Evolutionary conservation across 2,888 invertebrate genomes (phyloP).

Genomic region (Oscheius sp.): DNA sequence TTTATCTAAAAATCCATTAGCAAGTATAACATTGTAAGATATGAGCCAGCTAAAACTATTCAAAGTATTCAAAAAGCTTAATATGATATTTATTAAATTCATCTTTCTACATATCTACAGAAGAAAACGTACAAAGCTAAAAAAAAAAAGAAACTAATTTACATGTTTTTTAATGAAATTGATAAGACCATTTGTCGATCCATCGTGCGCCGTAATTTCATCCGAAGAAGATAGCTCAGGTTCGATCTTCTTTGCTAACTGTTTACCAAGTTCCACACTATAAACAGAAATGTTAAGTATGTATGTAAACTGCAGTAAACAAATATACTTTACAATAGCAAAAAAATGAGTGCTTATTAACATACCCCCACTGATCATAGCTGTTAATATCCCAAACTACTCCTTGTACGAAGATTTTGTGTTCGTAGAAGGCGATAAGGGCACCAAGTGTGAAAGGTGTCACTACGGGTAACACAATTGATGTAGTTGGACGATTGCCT

Average conservation of each 20-base stretch:
- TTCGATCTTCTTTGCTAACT: constrained; percentile 96
- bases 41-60: too few relatives aligned
- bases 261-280: constrained; percentile 95
- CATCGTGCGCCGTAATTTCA: constrained; percentile 81
- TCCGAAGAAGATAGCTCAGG: constrained; percentile 82
- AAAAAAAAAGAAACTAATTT: background rate
- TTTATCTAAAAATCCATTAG: too few relatives aligned
- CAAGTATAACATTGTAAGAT: too few relatives aligned
- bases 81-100: background rate
- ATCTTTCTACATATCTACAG: background rate
- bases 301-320: background rate
- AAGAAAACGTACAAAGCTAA: background rate
- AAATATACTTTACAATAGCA: background rate
- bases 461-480: constrained; percentile 88
- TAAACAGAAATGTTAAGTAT: constrained; percentile 38
- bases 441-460: constrained; percentile 92
- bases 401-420: constrained; percentile 98
- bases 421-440: constrained; percentile 95
- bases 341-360: background rate
- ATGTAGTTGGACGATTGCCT: constrained; percentile 96
- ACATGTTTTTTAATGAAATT: constrained; percentile 80
- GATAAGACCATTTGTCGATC: constrained; percentile 95
- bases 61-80: too few relatives aligned
- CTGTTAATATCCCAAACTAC: constrained; percentile 99
- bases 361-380: constrained; percentile 96